A percentile compares a stretch with the other conserved stretches of the same genome.
Conservation (phyloP, 2,113 vertebrate species). For the Megaleporinus macrocephalus region DNA sequence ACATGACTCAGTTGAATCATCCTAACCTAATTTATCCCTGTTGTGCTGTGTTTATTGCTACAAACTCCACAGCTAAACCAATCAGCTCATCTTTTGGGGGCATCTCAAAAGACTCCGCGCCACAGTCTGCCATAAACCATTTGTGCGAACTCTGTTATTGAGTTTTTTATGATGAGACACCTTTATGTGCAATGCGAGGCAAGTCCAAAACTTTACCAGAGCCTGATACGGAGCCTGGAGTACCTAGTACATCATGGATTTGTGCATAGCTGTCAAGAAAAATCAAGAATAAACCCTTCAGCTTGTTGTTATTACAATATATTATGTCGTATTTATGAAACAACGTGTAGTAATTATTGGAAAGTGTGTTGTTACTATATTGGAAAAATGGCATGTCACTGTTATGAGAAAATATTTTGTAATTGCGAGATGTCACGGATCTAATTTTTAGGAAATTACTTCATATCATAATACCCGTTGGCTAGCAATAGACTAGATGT, state of each 20-base stretch:
- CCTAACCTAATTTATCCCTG: slow-evolving; percentile 5
- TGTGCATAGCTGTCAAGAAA: background rate
- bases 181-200: background rate
- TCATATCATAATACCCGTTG: too few relatives aligned
- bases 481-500: too few relatives aligned
- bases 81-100: background rate
- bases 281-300: too few relatives aligned
- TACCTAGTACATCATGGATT: background rate
- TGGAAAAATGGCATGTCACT: too few relatives aligned
- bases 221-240: background rate
- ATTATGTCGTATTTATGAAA: too few relatives aligned
- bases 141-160: background rate
- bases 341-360: too few relatives aligned
- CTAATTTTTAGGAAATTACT: too few relatives aligned
- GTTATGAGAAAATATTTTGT: too few relatives aligned
- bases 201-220: background rate
- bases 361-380: too few relatives aligned
- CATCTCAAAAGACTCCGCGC: background rate
- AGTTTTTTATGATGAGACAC: background rate
- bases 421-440: too few relatives aligned
- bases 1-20: background rate
- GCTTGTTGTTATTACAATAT: too few relatives aligned
- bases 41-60: slow-evolving; percentile 7
- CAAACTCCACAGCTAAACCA: slow-evolving; percentile 4
- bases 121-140: background rate